Percentiles rank a stretch among this genome's conserved stretches.
Evolutionary conservation across 2,113 vertebrate genomes (phyloP).

Genomic region (Semnopithecus entellus): DNA sequence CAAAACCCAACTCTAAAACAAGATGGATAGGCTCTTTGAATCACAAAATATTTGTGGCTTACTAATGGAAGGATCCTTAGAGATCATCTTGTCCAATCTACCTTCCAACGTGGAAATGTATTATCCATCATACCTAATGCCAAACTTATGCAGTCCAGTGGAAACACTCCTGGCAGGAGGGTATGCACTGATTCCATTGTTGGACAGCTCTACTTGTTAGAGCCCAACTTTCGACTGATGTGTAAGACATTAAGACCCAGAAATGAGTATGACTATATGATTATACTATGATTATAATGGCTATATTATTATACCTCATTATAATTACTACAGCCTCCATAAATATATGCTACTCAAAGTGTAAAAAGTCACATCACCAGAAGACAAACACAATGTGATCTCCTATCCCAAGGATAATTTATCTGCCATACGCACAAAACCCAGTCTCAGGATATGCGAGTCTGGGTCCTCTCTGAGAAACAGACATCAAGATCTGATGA

Average conservation of each 20-base stretch:
- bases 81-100: not conserved
- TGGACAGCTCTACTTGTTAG: not conserved
- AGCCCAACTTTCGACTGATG: not conserved
- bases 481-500: not conserved
- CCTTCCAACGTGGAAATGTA: not conserved
- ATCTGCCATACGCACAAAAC: not conserved
- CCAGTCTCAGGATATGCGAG: not conserved
- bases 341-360: not conserved
- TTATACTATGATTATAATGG: too few species aligned
- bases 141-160: too few species aligned
- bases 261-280: not conserved
- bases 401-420: not conserved
- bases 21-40: not conserved
- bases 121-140: too few species aligned
- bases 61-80: not conserved
- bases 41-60: not conserved
- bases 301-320: too few species aligned
- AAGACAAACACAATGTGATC: not conserved
- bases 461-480: not conserved
- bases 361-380: not conserved
- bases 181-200: not conserved
- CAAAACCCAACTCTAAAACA: not conserved
- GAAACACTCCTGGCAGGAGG: not conserved
- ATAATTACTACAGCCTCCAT: not conserved
- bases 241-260: not conserved